Conservation (phyloP, 2,888 invertebrate genomes). For the Caenorhabditis virilis region DNA sequence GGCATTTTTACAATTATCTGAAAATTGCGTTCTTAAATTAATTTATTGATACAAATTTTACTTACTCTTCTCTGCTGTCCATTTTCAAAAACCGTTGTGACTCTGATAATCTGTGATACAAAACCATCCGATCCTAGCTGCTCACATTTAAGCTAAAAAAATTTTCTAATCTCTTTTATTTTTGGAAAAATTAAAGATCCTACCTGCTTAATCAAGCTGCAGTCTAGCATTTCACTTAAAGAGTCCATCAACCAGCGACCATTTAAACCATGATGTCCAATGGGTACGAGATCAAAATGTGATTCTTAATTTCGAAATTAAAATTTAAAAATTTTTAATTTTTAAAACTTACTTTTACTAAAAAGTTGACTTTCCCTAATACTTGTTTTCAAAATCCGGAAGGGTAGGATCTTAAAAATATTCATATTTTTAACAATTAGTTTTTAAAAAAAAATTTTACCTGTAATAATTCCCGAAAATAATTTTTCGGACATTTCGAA, state of each 20-base stretch:
- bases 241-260: constrained; percentile 28
- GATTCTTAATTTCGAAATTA: neutral
- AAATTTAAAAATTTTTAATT: too few species aligned
- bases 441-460: too few species aligned
- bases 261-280: constrained; percentile 33
- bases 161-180: too few species aligned
- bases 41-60: too few species aligned
- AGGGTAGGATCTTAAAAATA: too few species aligned
- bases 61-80: constrained; percentile 21
- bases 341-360: too few species aligned
- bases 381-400: too few species aligned
- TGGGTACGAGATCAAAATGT: constrained; percentile 13
- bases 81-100: constrained; percentile 15
- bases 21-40: too few species aligned
- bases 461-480: too few species aligned
- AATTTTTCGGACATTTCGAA: too few species aligned
- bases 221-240: constrained; percentile 8
- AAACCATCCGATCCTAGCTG: constrained; percentile 42
- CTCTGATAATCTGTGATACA: constrained; percentile 46
- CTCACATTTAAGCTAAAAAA: constrained; percentile 18
- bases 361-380: too few species aligned
- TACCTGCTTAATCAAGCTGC: neutral
- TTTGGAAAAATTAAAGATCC: neutral
- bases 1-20: constrained; percentile 48
- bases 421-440: too few species aligned